Base-by-base conservation (phyloP, 1,140 invertebrate species). In the Leptonema lineaticorne region DNA sequence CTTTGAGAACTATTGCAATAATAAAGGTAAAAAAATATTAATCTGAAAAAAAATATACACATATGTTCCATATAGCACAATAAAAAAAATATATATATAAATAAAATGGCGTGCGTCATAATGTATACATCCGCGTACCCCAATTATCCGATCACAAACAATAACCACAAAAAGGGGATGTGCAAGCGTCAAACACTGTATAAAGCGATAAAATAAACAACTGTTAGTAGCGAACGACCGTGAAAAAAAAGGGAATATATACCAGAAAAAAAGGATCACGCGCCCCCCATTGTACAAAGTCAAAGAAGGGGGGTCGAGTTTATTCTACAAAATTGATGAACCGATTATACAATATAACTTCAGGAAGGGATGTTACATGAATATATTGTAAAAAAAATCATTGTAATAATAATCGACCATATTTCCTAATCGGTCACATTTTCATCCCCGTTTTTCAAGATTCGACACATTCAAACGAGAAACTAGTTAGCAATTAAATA, bases 321-420 rank as follows among this genome's bases (percentile, higher is more conserved):
- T 64, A 37, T 64, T 64, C 50, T 64, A 64, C 33, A 16, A 64
- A 64, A 50, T 30, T 50, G 62, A 64, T 64, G 62, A 64, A 50
- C 45, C 46, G 62, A 41, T 50, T 45, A 33, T 30, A 62, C 11
- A 24, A 37, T 8, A 22, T 11, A 5, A 33, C 45, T 6, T 7
- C 20, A 16, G 14, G 16, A 7, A 48, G 45, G 33, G 33, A 37
- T 48, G 45, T 48, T 48, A 16, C 45, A 20, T 14, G 16, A 5
- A 14, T 20, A n/a, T n/a, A n/a, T 41, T 41, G 37, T 41, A 41
- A 41, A 41, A 4, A 41, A 41, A 41, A 41, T 41, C 9, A 41
- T 11, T 7, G 37, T 3, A 14, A 45, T n/a, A 45, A 45, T n/a
- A n/a, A n/a, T n/a, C 11, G 37, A 41, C 37, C 37, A 53, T 26